Percentiles rank a stretch among this genome's conserved stretches.
phyloP scores from a whole-genome alignment of 2,113 vertebrate genomes.

The Zapornia atra region DNA sequence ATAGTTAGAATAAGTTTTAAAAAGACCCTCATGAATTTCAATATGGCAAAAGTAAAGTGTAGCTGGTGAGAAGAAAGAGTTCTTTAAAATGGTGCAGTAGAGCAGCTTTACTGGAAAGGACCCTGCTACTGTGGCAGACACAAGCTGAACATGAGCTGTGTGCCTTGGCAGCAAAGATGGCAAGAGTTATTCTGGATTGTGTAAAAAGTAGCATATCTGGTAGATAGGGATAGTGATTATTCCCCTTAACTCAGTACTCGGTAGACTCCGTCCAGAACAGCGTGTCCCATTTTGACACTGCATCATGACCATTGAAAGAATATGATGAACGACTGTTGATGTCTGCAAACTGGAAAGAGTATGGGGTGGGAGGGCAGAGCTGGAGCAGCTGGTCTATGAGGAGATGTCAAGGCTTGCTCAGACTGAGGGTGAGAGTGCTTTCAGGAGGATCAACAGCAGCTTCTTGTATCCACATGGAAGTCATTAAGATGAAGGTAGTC shows the following conservation, averaged over 20 bases:
- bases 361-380: accelerated
- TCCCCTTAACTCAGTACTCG: neutral
- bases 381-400: neutral
- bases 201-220: neutral
- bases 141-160: neutral
- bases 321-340: too few species aligned
- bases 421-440: neutral
- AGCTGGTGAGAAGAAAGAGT: neutral
- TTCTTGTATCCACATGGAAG: neutral
- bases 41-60: neutral
- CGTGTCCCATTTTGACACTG: neutral
- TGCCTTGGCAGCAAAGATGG: neutral
- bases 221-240: neutral
- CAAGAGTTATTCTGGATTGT: neutral
- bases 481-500: neutral
- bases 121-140: neutral
- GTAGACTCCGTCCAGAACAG: neutral
- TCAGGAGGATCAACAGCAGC: accelerated
- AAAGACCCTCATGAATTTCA: neutral
- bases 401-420: neutral
- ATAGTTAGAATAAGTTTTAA: neutral
- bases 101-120: neutral
- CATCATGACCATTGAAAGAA: neutral
- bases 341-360: neutral
- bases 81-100: neutral